Percentiles rank a stretch among this genome's conserved stretches.
These are phyloP conservation scores for Stigmatopora argus DNA, from an alignment of 2,113 vertebrate species.

Conservation along the genomic window DNA sequence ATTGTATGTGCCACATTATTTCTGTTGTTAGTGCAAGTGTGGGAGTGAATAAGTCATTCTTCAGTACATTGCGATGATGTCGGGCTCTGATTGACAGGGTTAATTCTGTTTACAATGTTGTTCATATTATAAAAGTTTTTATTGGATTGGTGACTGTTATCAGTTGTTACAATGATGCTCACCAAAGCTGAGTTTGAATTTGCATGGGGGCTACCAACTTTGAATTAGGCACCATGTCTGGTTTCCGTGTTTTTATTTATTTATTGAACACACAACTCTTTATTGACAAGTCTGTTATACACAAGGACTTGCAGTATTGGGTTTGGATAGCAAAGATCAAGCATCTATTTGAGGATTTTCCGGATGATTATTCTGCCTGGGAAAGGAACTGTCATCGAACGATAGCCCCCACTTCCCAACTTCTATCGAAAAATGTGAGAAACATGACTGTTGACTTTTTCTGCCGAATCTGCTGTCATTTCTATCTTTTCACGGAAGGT, in stretches of 20 bases:
- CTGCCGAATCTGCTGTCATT: not conserved
- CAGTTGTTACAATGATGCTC: too few species aligned
- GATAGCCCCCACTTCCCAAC: not conserved
- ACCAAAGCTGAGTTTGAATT: too few species aligned
- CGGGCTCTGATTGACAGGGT: not conserved
- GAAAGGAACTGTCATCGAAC: not conserved
- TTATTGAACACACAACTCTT: too few species aligned
- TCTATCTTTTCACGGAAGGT: not conserved
- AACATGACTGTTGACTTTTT: not conserved
- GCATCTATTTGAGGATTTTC: not conserved
- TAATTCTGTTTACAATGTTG: not conserved
- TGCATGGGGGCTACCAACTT: too few species aligned
- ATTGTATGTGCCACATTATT: constrained; percentile 24
- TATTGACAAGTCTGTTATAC: too few species aligned
- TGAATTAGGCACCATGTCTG: too few species aligned
- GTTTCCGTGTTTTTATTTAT: too few species aligned
- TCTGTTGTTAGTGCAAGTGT: not conserved
- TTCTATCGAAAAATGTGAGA: not conserved
- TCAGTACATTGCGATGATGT: not conserved
- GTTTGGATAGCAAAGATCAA: not conserved
- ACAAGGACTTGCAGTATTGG: too few species aligned
- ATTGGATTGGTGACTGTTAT: too few species aligned
- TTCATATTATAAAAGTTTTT: not conserved
- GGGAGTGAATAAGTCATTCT: not conserved
- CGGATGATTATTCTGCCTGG: not conserved